phyloP scores from a whole-genome alignment of 2,113 vertebrate genomes.

The Saguinus imperator region DNA sequence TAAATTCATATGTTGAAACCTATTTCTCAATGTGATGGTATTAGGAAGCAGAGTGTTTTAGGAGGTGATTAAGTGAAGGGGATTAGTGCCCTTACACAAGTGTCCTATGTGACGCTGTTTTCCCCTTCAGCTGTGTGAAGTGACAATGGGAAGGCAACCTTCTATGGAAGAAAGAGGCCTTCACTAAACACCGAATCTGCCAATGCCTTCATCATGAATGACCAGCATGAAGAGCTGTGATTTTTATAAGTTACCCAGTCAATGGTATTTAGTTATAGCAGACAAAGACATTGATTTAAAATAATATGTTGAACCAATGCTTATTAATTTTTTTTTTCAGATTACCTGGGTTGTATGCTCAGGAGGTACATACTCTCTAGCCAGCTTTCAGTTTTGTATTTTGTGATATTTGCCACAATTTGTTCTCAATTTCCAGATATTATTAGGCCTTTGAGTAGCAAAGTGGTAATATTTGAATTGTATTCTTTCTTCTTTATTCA shows the following conservation, averaged over 20 bases:
- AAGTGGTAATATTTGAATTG: background rate
- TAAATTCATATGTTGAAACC: background rate
- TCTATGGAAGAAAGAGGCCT: background rate
- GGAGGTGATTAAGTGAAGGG: background rate
- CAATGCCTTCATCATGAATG: background rate
- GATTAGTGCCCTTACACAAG: background rate
- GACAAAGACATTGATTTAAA: background rate
- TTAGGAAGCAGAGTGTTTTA: too few species aligned
- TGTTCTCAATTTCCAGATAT: background rate
- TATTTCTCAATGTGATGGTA: too few species aligned
- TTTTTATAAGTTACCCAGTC: background rate
- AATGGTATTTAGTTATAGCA: background rate
- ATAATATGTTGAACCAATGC: background rate
- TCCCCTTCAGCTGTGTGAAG: background rate
- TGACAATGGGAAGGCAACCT: background rate
- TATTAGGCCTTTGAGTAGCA: background rate
- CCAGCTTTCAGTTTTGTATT: background rate
- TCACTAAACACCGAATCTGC: background rate
- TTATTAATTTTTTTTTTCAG: background rate
- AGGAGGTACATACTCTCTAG: background rate
- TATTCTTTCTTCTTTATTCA: background rate
- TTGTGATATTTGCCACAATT: background rate
- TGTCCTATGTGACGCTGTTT: too few species aligned
- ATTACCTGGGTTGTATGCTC: background rate
- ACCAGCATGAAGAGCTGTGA: background rate